These are phyloP conservation scores for Mirza zaza DNA, from an alignment of 2,113 vertebrate genomes.

Conservation along the genomic window DNA sequence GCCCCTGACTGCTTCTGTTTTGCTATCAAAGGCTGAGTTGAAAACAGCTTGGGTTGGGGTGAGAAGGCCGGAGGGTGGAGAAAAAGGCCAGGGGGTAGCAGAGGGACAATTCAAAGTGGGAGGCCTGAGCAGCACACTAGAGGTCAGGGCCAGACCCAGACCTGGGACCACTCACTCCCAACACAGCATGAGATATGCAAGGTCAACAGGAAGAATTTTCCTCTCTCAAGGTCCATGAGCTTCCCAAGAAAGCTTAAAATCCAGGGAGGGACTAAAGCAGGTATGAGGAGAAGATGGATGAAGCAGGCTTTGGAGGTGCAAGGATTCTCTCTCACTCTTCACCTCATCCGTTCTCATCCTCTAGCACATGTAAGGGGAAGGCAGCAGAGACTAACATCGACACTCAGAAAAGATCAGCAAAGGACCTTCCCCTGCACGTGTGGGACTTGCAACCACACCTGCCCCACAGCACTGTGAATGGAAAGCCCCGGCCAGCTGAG, in stretches of 20 bases:
- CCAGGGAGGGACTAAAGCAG: background rate
- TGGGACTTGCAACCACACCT: background rate
- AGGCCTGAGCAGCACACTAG: conserved; percentile 25
- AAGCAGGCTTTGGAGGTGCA: background rate
- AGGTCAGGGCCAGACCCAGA: background rate
- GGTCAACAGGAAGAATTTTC: background rate
- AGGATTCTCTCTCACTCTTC: background rate
- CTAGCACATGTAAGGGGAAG: background rate
- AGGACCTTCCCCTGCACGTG: background rate
- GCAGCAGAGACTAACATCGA: background rate
- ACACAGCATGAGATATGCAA: background rate
- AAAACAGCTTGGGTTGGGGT: conserved; percentile 49
- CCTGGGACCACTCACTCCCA: conserved; percentile 19
- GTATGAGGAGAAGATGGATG: background rate
- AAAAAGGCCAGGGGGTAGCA: conserved; percentile 37
- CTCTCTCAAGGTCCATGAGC: background rate
- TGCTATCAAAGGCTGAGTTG: conserved; percentile 48
- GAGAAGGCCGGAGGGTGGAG: conserved; percentile 42
- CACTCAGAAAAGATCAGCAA: background rate
- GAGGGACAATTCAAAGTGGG: conserved; percentile 45
- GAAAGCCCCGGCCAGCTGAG: background rate
- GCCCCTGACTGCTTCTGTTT: conserved; percentile 55
- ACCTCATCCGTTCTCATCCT: background rate
- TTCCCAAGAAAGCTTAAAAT: conserved; percentile 18
- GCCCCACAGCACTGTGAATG: background rate